phyloP scores from a whole-genome alignment of 2,888 invertebrate genomes.

The Eupithecia dodoneata region DNA sequence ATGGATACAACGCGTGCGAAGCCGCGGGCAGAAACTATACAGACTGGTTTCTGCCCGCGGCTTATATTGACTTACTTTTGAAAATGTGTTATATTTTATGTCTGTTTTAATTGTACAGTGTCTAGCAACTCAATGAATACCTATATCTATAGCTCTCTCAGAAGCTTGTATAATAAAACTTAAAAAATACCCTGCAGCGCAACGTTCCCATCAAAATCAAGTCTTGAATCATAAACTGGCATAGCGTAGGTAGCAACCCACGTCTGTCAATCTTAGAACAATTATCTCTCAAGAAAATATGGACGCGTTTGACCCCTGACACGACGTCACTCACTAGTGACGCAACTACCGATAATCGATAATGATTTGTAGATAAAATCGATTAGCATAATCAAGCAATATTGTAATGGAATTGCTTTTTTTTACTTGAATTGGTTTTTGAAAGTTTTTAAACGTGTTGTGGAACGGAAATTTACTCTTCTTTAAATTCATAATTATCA shows the following conservation, averaged over 20 bases:
- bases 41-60: too few relatives aligned
- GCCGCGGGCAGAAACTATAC: too few relatives aligned
- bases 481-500: background rate
- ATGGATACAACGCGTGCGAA: too few relatives aligned
- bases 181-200: background rate
- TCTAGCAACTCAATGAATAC: too few relatives aligned
- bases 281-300: constrained; percentile 58
- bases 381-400: constrained; percentile 16
- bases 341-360: constrained; percentile 23
- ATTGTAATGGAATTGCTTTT: constrained; percentile 14
- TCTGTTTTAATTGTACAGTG: too few relatives aligned
- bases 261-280: constrained; percentile 56
- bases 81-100: too few relatives aligned
- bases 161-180: background rate
- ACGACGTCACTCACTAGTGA: constrained; percentile 45
- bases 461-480: background rate
- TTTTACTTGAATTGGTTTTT: background rate
- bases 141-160: background rate
- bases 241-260: constrained; percentile 42
- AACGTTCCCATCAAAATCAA: background rate
- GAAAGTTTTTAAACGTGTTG: background rate
- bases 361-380: constrained; percentile 27
- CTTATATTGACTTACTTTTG: too few relatives aligned
- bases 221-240: constrained; percentile 4
- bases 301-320: constrained; percentile 53